Percentiles rank a stretch among this genome's conserved stretches.
Evolutionary conservation across 2,888 invertebrate genomes (phyloP).

Genomic region (Incurvaria masculella): DNA sequence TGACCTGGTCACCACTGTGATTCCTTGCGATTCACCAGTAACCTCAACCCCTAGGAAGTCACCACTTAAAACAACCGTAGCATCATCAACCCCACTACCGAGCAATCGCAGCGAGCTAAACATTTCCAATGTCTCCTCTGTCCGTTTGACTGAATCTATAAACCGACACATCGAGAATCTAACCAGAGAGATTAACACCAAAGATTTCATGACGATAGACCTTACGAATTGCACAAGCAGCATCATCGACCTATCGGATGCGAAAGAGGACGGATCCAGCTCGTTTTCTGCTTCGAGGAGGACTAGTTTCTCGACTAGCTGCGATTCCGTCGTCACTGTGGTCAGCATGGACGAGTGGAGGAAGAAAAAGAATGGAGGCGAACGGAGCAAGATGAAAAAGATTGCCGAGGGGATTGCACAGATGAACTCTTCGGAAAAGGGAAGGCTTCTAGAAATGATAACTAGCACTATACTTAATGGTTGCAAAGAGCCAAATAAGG

Average conservation of each 20-base stretch:
- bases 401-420: constrained; percentile 32
- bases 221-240: constrained; percentile 25
- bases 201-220: constrained; percentile 39
- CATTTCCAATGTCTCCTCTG: constrained; percentile 2
- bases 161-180: constrained; percentile 16
- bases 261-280: constrained; percentile 23
- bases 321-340: constrained; percentile 39
- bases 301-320: constrained; percentile 28
- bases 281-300: constrained; percentile 25
- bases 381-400: constrained; percentile 16
- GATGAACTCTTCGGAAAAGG: constrained; percentile 29
- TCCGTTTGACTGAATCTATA: constrained; percentile 19
- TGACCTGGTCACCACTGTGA: constrained; percentile 14
- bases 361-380: constrained; percentile 12
- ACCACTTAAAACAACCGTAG: no score
- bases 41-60: no score
- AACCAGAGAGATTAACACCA: constrained; percentile 30
- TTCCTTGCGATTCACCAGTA: constrained; percentile 7
- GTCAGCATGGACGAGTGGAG: constrained; percentile 15
- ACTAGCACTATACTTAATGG: constrained; percentile 36
- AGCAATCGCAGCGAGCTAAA: constrained; percentile 10
- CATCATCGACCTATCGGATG: constrained; percentile 8
- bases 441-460: constrained; percentile 30
- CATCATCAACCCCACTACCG: no score
- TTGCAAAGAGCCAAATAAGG: constrained; percentile 21